A percentile compares a stretch with the other conserved stretches of the same genome.
phyloP scores from a whole-genome alignment of 2,797 vertebrate genomes.

The Columba guinea region DNA sequence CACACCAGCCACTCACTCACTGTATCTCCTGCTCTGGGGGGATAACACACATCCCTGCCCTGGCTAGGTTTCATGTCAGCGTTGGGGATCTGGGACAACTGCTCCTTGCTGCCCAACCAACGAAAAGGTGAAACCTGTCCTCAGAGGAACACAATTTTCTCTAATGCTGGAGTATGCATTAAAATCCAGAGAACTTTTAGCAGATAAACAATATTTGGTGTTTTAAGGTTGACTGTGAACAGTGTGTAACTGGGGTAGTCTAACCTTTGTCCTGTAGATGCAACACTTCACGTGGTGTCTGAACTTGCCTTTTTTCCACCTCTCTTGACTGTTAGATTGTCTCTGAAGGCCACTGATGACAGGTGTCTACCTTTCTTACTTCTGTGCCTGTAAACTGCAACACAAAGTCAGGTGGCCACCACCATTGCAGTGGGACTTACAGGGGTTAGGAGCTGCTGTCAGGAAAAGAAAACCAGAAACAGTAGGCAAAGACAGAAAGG shows the following conservation, averaged over 20 bases:
- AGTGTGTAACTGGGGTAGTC: background rate
- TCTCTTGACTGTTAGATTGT: background rate
- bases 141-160: background rate
- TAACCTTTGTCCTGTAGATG: background rate
- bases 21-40: background rate
- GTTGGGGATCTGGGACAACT: background rate
- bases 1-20: background rate
- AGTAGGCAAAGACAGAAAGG: background rate
- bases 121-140: background rate
- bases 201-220: background rate
- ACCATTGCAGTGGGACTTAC: background rate
- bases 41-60: background rate
- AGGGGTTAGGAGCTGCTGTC: background rate
- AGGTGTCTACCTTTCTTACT: background rate
- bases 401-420: background rate
- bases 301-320: background rate
- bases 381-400: background rate
- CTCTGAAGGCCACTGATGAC: background rate
- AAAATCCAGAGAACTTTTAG: background rate
- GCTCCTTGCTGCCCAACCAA: background rate
- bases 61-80: background rate
- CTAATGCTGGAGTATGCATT: background rate
- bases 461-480: background rate
- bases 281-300: background rate
- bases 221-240: background rate